phyloP scores from a whole-genome alignment of 2,113 vertebrate genomes.

The Phaethon lepturus region DNA sequence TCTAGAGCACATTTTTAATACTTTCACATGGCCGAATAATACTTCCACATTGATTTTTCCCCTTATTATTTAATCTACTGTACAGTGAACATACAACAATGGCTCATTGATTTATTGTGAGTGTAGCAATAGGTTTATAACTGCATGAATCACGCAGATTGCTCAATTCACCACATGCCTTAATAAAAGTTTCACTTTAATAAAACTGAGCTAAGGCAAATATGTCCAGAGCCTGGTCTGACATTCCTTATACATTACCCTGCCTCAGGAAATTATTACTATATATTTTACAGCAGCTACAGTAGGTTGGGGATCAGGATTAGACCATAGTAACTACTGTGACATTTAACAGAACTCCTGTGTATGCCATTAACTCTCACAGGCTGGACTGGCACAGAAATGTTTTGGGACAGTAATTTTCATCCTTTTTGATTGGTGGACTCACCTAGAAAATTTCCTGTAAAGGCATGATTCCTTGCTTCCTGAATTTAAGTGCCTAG shows the following conservation, averaged over 20 bases:
- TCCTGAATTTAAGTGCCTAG: neutral
- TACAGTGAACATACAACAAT: conserved; percentile 74
- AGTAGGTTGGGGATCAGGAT: conserved; percentile 83
- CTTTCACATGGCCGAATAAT: conserved; percentile 76
- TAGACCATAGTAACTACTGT: conserved; percentile 84
- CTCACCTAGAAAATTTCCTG: neutral
- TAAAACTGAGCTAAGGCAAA: conserved; percentile 84
- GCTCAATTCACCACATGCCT: conserved; percentile 85
- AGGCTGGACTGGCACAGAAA: conserved; percentile 31
- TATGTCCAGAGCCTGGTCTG: conserved; percentile 81
- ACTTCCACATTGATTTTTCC: conserved; percentile 74
- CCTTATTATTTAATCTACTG: conserved; percentile 74
- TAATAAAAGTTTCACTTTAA: conserved; percentile 88
- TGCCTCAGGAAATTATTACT: conserved; percentile 88
- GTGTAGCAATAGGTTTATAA: conserved; percentile 80
- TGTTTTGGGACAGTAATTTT: neutral
- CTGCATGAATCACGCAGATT: conserved; percentile 83
- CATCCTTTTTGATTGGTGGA: neutral
- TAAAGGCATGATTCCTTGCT: neutral
- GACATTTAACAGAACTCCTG: conserved; percentile 84
- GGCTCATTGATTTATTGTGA: conserved; percentile 80
- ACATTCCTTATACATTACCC: conserved; percentile 87
- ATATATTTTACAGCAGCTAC: conserved; percentile 87
- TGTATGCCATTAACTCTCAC: conserved; percentile 72
- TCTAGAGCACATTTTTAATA: conserved; percentile 72